Evolutionary conservation across 2,113 vertebrate genomes (phyloP).

Genomic region (Rhadina sibilatrix): DNA sequence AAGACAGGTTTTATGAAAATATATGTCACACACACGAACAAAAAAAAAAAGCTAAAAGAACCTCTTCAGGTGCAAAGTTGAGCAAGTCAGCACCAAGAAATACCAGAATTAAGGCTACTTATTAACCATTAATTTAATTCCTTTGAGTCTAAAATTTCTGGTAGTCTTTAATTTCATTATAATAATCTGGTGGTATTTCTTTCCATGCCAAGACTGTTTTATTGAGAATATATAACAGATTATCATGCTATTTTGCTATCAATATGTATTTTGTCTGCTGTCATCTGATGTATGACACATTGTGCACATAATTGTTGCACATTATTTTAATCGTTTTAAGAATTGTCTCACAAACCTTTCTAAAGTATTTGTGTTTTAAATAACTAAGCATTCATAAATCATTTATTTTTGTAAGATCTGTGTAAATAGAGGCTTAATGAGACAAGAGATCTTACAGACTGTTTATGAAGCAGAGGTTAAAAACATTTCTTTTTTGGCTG

Average conservation of each 20-base stretch:
- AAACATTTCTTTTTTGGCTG: neutral
- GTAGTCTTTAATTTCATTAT: neutral
- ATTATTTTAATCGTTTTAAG: neutral
- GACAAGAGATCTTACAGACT: neutral
- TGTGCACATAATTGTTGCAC: neutral
- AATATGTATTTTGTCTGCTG: neutral
- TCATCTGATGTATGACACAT: neutral
- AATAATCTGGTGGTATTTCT: neutral
- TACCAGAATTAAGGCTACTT: neutral
- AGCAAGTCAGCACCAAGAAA: neutral
- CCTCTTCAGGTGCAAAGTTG: neutral
- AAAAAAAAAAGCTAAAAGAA: neutral
- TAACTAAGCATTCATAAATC: neutral
- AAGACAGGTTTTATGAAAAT: neutral
- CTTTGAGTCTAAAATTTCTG: neutral
- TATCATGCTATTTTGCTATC: neutral
- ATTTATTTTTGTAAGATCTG: neutral
- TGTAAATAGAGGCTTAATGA: neutral
- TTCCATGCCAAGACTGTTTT: neutral
- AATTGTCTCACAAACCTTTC: neutral
- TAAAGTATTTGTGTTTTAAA: neutral
- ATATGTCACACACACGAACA: neutral
- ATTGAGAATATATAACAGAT: neutral
- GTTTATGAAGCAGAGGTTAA: neutral
- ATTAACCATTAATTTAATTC: neutral